Conservation (phyloP, 1,140 invertebrate genomes). For the Papilio machaon region DNA sequence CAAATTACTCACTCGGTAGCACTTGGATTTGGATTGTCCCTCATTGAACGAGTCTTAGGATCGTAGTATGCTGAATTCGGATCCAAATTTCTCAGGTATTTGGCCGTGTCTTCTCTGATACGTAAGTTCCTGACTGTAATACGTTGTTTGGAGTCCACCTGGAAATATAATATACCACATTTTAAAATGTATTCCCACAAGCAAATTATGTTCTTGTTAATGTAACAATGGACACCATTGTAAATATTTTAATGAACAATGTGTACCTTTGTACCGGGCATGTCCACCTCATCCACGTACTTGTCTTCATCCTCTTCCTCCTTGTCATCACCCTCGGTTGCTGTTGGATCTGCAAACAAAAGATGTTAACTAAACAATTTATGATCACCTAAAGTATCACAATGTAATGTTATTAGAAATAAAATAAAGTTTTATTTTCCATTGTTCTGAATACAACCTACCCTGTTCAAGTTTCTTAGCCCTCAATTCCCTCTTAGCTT, state of each 20-base stretch:
- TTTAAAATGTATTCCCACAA: not conserved
- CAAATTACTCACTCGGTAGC: slow-evolving; percentile 85
- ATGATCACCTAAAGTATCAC: too few species aligned
- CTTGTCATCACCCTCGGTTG: slow-evolving; percentile 85
- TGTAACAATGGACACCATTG: too few species aligned
- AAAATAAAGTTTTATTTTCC: not conserved
- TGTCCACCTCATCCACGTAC: slow-evolving; percentile 98
- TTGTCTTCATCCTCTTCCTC: slow-evolving; percentile 96
- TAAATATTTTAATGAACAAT: not conserved
- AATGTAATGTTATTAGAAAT: too few species aligned
- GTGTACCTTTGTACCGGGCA: slow-evolving; percentile 96
- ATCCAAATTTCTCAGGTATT: slow-evolving; percentile 98
- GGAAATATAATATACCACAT: slow-evolving; percentile 37
- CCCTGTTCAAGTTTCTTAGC: slow-evolving; percentile 91
- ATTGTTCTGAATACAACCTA: slow-evolving; percentile 39
- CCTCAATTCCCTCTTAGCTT: slow-evolving; percentile 93
- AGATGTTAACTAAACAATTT: not conserved
- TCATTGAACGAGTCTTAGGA: slow-evolving; percentile 99
- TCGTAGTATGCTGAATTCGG: slow-evolving; percentile 99
- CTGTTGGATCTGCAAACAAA: slow-evolving; percentile 72
- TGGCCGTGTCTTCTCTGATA: slow-evolving; percentile 99
- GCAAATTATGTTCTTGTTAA: not conserved
- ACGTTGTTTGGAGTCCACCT: slow-evolving; percentile 98
- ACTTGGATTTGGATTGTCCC: slow-evolving; percentile 96
- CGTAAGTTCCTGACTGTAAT: slow-evolving; percentile 99